Evolutionary conservation across 1,140 invertebrate species (phyloP).

Genomic region (Caenorhabditis elegans): WBcel235 BX284605.5:11764001-11764500

Average conservation of each 20-base stretch:
- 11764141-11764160: background rate
- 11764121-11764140: conserved; percentile 51
- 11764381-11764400: background rate
- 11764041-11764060: conserved; percentile 28
- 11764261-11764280: too few species aligned
- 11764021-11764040: conserved; percentile 68
- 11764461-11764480: conserved; percentile 2
- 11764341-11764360: conserved; percentile 10
- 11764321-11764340: conserved; percentile 30
- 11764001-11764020: conserved; percentile 69
- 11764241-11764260: too few species aligned
- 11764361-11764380: background rate
- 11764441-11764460: conserved; percentile 18
- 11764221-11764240: too few species aligned
- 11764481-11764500: conserved; percentile 7
- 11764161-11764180: background rate
- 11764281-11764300: conserved; percentile 28
- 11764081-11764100: conserved; percentile 65
- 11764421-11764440: background rate
- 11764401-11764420: background rate
- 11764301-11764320: conserved; percentile 22
- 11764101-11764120: conserved; percentile 50
- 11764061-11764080: conserved; percentile 59
- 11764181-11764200: too few species aligned
- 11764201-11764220: too few species aligned